Evolutionary conservation across 2,113 vertebrate genomes (phyloP), one percentile per base, ranked within the genome.

Genomic region (Leiothrix lutea): DNA sequence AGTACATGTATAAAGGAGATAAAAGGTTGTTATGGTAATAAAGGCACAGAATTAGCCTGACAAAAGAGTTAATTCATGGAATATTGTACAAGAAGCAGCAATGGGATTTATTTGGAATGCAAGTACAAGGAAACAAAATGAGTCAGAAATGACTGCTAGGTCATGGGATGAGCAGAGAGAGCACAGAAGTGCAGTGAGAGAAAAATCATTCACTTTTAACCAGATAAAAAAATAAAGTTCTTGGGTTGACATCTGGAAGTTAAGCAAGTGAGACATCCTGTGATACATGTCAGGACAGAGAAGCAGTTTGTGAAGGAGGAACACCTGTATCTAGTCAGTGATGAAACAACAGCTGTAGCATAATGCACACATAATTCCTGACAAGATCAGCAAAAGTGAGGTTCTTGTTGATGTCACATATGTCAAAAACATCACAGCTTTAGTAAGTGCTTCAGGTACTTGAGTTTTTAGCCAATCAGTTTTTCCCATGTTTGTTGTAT

Each of bases 121-220:
- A 94, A 92, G 86, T 83, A 23, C 35, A 74, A 86, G 75, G 71
- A 88, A 96, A 80, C 31, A 78, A 51, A 95, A 57, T 86, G 82
- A 93, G 69, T 92, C 80, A 74, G 75, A 90, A 92, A 64, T 60
- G 25, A 65, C 56, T 88, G 25, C 36, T 88, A 65, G 40, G 57
- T 90, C 69, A 60, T 7, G 4, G n/a, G 36, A 71, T 47, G 35
- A 86, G 56, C 42, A 85, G 50, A 29, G 54, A 61, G 11, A 77
- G 25, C 11, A 9, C 17, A 71, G 40, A 73, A 61, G 12, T 74
- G 20, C 42, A 58, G 14, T n/a, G 23, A 90, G 40, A 73, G 53
- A 24, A 80, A 72, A 66, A 78, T n/a, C 2, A 4, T 88, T 90
- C 4, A 5, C 58, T 90, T 90, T 90, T 62, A 61, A 22, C 22